Percentiles rank a stretch among this genome's conserved stretches.
Conservation (phyloP, 1,140 invertebrate genomes). For the Scaptomyza pallida region DNA sequence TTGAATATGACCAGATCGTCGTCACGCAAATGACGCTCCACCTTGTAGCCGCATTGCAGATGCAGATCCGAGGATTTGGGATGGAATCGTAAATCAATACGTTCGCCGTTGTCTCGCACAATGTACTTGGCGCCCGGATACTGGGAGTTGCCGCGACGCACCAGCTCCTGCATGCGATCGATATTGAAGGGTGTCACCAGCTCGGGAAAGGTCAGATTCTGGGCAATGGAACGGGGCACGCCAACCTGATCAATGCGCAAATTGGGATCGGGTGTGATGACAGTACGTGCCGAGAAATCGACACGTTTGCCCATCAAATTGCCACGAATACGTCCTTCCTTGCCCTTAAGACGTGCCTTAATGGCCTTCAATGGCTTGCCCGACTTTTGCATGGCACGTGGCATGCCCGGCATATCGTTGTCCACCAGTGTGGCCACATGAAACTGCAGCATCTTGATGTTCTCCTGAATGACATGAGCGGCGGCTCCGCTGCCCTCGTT, state of each 20-base stretch:
- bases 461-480: constrained; percentile 97
- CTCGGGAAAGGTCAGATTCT: constrained; percentile 99
- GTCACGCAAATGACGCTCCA: constrained; percentile 98
- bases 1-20: constrained; percentile 99
- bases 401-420: constrained; percentile 99
- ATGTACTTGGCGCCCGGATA: constrained; percentile 99
- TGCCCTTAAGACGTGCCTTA: constrained; percentile 95
- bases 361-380: constrained; percentile 99
- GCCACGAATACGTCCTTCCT: constrained; percentile 99
- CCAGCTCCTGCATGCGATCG: constrained; percentile 98
- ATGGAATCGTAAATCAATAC: constrained; percentile 99
- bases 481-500: constrained; percentile 99
- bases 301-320: constrained; percentile 99
- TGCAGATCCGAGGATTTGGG: constrained; percentile 99
- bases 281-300: constrained; percentile 99
- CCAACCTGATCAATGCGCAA: constrained; percentile 99
- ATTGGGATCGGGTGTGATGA: constrained; percentile 99
- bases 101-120: constrained; percentile 98
- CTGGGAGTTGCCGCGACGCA: constrained; percentile 97
- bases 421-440: constrained; percentile 99
- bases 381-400: constrained; percentile 98
- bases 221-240: constrained; percentile 98
- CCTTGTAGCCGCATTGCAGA: constrained; percentile 98
- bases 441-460: constrained; percentile 99
- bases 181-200: constrained; percentile 99